Conservation (phyloP, 1,140 invertebrate species). For the Onthophagus taurus region DNA sequence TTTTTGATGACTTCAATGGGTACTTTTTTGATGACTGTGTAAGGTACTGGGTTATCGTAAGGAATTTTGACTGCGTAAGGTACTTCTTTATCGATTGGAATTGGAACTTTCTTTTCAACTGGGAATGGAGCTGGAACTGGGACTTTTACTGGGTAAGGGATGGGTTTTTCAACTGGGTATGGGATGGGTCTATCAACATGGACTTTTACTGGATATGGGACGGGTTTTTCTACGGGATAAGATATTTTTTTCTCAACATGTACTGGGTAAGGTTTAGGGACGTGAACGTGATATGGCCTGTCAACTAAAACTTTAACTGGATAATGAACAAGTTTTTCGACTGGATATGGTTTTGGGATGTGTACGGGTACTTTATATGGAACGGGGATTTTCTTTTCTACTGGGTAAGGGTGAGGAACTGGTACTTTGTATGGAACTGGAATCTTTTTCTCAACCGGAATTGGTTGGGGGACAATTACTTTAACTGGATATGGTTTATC, state of each 20-base stretch:
- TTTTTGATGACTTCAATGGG: conserved; percentile 46
- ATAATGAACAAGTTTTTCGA: conserved; percentile 47
- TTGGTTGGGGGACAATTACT: conserved; percentile 56
- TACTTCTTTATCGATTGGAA: conserved; percentile 54
- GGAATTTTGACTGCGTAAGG: conserved; percentile 54
- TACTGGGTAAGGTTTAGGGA: conserved; percentile 36
- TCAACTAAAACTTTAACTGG: conserved; percentile 53
- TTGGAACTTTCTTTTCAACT: conserved; percentile 45
- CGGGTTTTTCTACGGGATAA: conserved; percentile 41
- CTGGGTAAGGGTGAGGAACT: conserved; percentile 52
- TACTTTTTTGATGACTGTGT: conserved; percentile 57
- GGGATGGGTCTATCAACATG: conserved; percentile 50
- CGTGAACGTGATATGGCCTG: conserved; percentile 47
- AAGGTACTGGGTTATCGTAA: conserved; percentile 52
- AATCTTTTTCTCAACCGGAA: conserved; percentile 55
- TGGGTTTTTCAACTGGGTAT: conserved; percentile 49
- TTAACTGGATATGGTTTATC: conserved; percentile 55
- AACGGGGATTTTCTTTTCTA: conserved; percentile 53
- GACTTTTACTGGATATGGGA: conserved; percentile 42
- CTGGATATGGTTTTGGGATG: conserved; percentile 49
- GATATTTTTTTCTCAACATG: conserved; percentile 38
- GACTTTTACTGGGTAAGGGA: conserved; percentile 51
- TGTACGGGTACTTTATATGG: conserved; percentile 49
- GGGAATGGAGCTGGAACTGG: conserved; percentile 46
- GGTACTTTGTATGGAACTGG: conserved; percentile 53